Evolutionary conservation across 2,113 vertebrate species (phyloP).

Genomic region (Zapus hudsonius): DNA sequence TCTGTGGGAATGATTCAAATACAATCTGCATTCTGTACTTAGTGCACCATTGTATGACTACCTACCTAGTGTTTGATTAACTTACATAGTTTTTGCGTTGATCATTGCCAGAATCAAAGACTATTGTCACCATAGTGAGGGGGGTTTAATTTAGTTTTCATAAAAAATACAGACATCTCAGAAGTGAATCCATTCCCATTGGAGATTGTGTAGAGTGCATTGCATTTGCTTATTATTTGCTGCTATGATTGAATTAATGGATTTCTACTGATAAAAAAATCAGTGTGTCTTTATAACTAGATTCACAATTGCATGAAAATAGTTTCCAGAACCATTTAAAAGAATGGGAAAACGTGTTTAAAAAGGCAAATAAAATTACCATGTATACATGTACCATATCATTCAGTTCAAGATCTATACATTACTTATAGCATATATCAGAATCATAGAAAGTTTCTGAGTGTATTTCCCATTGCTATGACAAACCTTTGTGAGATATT

Average conservation of each 20-base stretch:
- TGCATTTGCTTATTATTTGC: background rate
- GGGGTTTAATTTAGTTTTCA: background rate
- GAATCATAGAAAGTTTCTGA: background rate
- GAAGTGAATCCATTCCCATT: background rate
- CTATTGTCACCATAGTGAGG: background rate
- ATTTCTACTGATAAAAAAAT: slow-evolving; percentile 33
- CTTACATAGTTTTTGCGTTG: background rate
- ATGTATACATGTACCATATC: background rate
- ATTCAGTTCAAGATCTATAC: background rate
- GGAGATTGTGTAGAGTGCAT: background rate
- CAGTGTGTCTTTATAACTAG: background rate
- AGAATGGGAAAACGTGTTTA: background rate
- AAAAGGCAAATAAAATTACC: slow-evolving; percentile 1
- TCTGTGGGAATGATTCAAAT: background rate
- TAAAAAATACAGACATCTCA: background rate
- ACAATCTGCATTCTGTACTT: background rate
- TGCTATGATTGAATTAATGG: background rate
- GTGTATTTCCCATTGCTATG: background rate
- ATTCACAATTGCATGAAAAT: slow-evolving; percentile 32
- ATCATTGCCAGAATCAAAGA: background rate
- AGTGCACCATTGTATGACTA: background rate
- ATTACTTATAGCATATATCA: background rate
- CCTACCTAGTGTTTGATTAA: background rate
- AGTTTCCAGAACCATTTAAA: background rate
- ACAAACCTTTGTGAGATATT: background rate